phyloP scores from a whole-genome alignment of 2,888 invertebrate species.

The Protophormia terraenovae region DNA sequence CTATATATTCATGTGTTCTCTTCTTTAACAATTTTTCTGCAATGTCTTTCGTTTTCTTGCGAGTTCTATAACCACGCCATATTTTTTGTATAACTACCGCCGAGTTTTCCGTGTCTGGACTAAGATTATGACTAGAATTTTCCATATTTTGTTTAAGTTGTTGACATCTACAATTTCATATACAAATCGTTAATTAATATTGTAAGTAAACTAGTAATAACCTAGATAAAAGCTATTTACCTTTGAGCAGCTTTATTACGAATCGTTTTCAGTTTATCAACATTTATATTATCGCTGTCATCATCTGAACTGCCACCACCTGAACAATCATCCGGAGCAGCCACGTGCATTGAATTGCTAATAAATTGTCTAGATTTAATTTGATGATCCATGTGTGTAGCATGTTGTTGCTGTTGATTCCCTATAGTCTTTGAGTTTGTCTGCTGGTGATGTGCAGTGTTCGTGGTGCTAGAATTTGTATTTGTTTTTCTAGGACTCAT shows the following conservation, averaged over 20 bases:
- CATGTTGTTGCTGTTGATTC: constrained; percentile 48
- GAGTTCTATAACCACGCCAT: constrained; percentile 92
- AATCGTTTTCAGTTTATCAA: constrained; percentile 86
- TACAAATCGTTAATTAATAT: neutral
- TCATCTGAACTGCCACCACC: constrained; percentile 83
- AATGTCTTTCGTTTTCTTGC: constrained; percentile 84
- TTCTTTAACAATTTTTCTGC: constrained; percentile 88
- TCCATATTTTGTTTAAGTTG: constrained; percentile 76
- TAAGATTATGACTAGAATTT: constrained; percentile 70
- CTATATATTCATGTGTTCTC: constrained; percentile 91
- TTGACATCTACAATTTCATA: constrained; percentile 60
- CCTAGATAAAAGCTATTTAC: no score
- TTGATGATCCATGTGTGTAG: constrained; percentile 70
- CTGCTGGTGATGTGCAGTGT: constrained; percentile 47
- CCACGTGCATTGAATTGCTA: constrained; percentile 74
- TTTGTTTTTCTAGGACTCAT: constrained; percentile 78
- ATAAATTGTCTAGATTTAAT: constrained; percentile 70
- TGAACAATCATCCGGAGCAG: constrained; percentile 77
- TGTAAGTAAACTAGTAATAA: neutral
- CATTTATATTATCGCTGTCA: constrained; percentile 85
- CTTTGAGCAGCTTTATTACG: constrained; percentile 84
- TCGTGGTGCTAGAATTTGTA: constrained; percentile 34
- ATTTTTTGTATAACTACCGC: constrained; percentile 92
- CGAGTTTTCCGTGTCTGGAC: constrained; percentile 81
- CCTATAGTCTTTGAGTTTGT: constrained; percentile 38